Evolutionary conservation across 1,140 invertebrate genomes (phyloP), one percentile per base, ranked within the genome.

Genomic region (Trinorchestia longiramus): DNA sequence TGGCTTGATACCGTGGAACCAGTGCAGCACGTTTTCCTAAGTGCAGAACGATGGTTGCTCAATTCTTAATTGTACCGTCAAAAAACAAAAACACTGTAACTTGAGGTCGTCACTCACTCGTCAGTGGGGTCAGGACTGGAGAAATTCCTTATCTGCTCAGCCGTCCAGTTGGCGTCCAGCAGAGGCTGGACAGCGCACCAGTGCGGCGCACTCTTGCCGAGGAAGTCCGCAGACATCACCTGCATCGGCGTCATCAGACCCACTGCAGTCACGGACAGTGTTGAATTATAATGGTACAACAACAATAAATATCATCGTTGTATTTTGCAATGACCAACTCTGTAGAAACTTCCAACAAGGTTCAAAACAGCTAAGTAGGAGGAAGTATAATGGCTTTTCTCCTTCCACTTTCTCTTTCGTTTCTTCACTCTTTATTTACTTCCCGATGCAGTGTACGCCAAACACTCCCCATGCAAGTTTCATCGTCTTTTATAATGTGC

Each of bases 221-320:
- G 44, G 44, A 94, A 94, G 44, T 94, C 92, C 3, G 92, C 6
- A 8, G 92, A 94, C 44, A 94, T 43, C 4, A 94, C 44, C 92
- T 94, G 92, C 92, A 94, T 94, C 40, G 92, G 92, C 40, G 43
- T 47, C 92, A 94, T 94, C 43, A 94, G 92, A 40, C 92, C 92
- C 36, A 94, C 92, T 94, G 92, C 40, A 47, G 43, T 90, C n/a
- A 90, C 11, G 62, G 62, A 77, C 62, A 36, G 62, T 77, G 15
- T 36, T 77, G 15, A 1, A 36, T 77, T 77, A 77, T 77, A 3
- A 36, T 77, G 3, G 28, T 77, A 77, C 36, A 23, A 36, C 3
- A 77, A 3, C 28, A 1, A 77, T 28, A 53, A 6, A 53, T 6
- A 11, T 11, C 47, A 11, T 23, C 62, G 28, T 77, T 11, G 28